Base-by-base conservation (phyloP, 2,888 invertebrate species). In the Stomorhina lunata region DNA sequence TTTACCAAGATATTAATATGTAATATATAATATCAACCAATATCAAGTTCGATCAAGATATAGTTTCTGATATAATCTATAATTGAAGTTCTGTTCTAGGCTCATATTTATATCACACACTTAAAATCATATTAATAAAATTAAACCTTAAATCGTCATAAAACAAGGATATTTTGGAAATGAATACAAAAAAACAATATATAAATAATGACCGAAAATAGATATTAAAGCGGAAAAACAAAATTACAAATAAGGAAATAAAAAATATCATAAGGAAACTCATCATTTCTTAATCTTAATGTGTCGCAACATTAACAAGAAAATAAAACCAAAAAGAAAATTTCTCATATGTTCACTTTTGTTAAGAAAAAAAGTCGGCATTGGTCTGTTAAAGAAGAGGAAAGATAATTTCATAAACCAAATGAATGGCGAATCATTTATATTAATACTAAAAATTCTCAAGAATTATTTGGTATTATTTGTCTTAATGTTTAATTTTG, bases 221-320 rank as follows among this genome's bases (percentile, higher is more conserved):
- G 34, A 7, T 61, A 61, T 37, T 40, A 63, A n/a, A 53, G 32
- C 29, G 25, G 12, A 61, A 12, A 55, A 17, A 17, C 25, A 32
- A 61, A 50, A 17, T 2, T 37, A 34, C 17, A 48, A 32, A 22
- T 43, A 22, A 17, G 7, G 7, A 34, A 55, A 15, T 27, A 50
- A 27, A 48, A 63, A 50, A 65, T 65, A 27, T 48, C 76, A 57
- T 50, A 84, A 86, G 86, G 85, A 89, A 87, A 88, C 86, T 86
- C 87, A 87, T 89, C 86, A 86, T 32, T n/a, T 88, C 88, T 89
- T 89, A 90, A 90, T 90, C 90, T 90, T 90, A 90, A 90, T 89
- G n/a, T 90, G 89, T 87, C 87, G 86, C 90, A n/a, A 90, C 90
- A 90, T 90, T 89, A 90, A 87, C 88, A 88, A 88, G 88, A 88